Conservation (phyloP, 2,888 invertebrate species). For the Drosophila paucipuncta region DNA sequence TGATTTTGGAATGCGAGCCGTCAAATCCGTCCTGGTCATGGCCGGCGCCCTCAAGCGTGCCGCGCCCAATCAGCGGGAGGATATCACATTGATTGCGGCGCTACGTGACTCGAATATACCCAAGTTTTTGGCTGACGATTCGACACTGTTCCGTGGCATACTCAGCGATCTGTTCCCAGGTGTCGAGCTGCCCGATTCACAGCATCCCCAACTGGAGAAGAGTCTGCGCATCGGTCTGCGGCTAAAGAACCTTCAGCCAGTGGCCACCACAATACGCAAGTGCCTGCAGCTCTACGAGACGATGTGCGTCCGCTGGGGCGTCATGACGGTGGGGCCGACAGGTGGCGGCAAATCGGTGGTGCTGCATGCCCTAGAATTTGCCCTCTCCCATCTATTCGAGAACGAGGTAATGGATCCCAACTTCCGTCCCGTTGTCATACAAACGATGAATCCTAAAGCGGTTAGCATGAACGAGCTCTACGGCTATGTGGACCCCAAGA, state of each 20-base stretch:
- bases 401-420: constrained; percentile 87
- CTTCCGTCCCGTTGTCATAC: constrained; percentile 91
- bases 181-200: constrained; percentile 90
- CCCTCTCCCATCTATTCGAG: constrained; percentile 89
- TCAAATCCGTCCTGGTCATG: constrained; percentile 97
- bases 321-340: constrained; percentile 96
- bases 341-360: constrained; percentile 94
- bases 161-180: constrained; percentile 96
- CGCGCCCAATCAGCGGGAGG: constrained; percentile 93
- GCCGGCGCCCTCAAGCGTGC: constrained; percentile 95
- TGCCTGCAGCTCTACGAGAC: constrained; percentile 94
- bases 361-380: constrained; percentile 90
- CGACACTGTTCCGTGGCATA: constrained; percentile 93
- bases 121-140: constrained; percentile 95
- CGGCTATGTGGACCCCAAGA: constrained; percentile 93
- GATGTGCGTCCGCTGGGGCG: constrained; percentile 96
- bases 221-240: constrained; percentile 87
- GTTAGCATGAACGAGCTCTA: constrained; percentile 95
- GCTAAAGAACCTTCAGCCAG: constrained; percentile 88
- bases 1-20: constrained; percentile 97
- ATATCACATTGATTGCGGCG: constrained; percentile 93
- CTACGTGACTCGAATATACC: constrained; percentile 95
- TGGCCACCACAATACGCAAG: constrained; percentile 84
- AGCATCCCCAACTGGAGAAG: constrained; percentile 91
- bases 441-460: constrained; percentile 95